Evolutionary conservation across 2,797 vertebrate genomes (phyloP).

Genomic region (Gymnodraco acuticeps): DNA sequence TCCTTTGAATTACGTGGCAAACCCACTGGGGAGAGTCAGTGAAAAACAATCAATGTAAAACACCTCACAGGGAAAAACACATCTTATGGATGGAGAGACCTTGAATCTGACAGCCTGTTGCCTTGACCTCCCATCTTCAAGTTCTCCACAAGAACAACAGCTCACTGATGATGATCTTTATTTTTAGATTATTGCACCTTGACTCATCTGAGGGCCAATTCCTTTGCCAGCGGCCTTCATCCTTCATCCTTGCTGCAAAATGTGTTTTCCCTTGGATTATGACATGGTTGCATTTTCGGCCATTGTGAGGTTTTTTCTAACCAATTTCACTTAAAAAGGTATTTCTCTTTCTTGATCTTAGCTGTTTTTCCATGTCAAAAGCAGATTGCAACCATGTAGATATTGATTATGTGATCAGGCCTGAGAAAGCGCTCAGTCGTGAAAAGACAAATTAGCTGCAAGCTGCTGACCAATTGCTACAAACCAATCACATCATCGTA

Average conservation of each 20-base stretch:
- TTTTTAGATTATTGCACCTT: conserved; percentile 52
- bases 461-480: conserved; percentile 83
- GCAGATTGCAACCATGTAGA: conserved; percentile 79
- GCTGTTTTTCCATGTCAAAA: conserved; percentile 68
- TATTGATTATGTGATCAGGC: conserved; percentile 82
- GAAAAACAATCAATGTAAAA: conserved; percentile 17
- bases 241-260: conserved; percentile 26
- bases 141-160: conserved; percentile 40
- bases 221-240: conserved; percentile 43
- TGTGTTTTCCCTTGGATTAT: conserved; percentile 26
- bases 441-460: conserved; percentile 84
- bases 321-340: conserved; percentile 45
- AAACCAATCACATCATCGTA: conserved; percentile 77
- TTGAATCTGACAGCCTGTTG: conserved; percentile 66
- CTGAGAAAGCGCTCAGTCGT: conserved; percentile 78
- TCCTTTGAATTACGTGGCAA: conserved; percentile 10
- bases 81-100: conserved; percentile 43
- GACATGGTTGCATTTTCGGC: conserved; percentile 1
- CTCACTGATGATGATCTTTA: conserved; percentile 22
- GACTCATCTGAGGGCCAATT: conserved; percentile 34
- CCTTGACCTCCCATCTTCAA: conserved; percentile 63
- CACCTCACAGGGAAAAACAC: conserved; percentile 23
- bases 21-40: neutral
- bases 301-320: conserved; percentile 12
- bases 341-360: conserved; percentile 54